Conservation (phyloP, 2,888 invertebrate species). For the Selenia dentaria region DNA sequence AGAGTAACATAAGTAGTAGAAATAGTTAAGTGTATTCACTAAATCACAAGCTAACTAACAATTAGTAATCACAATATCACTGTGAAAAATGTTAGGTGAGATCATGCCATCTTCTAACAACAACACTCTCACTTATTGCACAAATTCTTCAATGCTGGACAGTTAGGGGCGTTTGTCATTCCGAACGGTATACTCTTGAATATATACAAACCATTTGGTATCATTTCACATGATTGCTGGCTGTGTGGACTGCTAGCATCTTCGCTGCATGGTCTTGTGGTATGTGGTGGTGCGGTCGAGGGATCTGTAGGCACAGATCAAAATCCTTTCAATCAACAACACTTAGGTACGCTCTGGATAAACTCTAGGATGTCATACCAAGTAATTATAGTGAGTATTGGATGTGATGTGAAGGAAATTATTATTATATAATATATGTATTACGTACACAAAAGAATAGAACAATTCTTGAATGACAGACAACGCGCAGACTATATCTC, state of each 20-base stretch:
- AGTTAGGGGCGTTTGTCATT: slow-evolving; percentile 5
- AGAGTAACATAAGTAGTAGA: slow-evolving; percentile 1
- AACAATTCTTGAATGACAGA: too few relatives aligned
- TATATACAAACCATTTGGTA: slow-evolving; percentile 68
- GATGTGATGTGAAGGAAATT: too few relatives aligned
- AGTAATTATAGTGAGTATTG: too few relatives aligned
- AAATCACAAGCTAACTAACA: slow-evolving; percentile 5
- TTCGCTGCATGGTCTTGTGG: slow-evolving; percentile 59
- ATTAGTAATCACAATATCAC: background rate
- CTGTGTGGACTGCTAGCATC: slow-evolving; percentile 69
- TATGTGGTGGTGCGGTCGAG: slow-evolving; percentile 43
- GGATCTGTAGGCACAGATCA: slow-evolving; percentile 59
- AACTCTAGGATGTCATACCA: too few relatives aligned
- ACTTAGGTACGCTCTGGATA: too few relatives aligned
- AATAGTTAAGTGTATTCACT: slow-evolving; percentile 7
- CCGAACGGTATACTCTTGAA: background rate
- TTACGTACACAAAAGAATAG: too few relatives aligned
- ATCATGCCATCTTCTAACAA: slow-evolving; percentile 26
- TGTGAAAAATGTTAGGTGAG: background rate
- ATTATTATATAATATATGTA: too few relatives aligned
- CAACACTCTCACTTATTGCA: slow-evolving; percentile 8
- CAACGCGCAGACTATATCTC: too few relatives aligned
- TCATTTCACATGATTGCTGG: slow-evolving; percentile 65
- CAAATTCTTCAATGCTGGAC: background rate
- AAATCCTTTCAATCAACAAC: background rate